Conservation (phyloP, 1,140 invertebrate genomes). For the Drosophila sp. region DNA sequence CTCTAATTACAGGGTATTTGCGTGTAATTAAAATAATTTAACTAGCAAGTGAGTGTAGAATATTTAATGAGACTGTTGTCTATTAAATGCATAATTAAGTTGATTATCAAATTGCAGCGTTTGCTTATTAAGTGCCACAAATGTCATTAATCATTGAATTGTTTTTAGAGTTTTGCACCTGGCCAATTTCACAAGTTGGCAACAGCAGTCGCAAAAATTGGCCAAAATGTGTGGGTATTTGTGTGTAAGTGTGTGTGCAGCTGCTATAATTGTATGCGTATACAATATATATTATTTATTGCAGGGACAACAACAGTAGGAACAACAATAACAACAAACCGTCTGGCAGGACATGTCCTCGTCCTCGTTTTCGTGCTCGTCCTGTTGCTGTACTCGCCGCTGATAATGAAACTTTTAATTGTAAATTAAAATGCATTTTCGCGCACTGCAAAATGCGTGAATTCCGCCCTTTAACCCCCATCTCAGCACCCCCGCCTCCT, state of each 20-base stretch:
- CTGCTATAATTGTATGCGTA: constrained; percentile 77
- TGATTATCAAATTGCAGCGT: constrained; percentile 34
- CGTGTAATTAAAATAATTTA: too few species aligned
- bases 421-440: constrained; percentile 84
- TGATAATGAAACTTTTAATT: constrained; percentile 79
- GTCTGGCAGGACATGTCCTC: constrained; percentile 25
- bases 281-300: constrained; percentile 80
- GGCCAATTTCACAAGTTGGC: constrained; percentile 49
- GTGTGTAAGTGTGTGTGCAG: constrained; percentile 9
- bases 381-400: constrained; percentile 47
- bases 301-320: constrained; percentile 25
- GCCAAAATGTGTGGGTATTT: constrained; percentile 1
- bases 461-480: not conserved
- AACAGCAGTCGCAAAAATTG: constrained; percentile 6
- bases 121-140: constrained; percentile 18
- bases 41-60: too few species aligned
- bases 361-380: constrained; percentile 12
- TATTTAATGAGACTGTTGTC: not conserved
- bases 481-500: not conserved
- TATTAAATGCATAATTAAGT: constrained; percentile 22
- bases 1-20: too few species aligned
- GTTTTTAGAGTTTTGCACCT: constrained; percentile 82
- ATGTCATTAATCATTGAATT: constrained; percentile 78
- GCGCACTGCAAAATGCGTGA: constrained; percentile 36
- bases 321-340: constrained; percentile 24